Percentiles rank a stretch among this genome's conserved stretches.
Evolutionary conservation across 1,140 invertebrate species (phyloP).

Genomic region (Bombus breviceps): DNA sequence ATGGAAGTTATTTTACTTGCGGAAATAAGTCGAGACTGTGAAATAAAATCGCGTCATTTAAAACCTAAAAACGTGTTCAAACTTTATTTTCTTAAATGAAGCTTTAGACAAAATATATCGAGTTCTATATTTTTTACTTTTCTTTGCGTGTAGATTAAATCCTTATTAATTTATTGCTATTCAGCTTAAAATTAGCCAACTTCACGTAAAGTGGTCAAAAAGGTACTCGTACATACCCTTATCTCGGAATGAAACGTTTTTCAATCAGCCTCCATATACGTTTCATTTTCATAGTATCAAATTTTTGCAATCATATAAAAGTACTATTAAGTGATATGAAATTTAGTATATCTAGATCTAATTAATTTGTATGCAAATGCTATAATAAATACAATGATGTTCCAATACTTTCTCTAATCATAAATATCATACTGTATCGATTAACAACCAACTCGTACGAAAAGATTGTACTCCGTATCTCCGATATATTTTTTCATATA

Average conservation of each 20-base stretch:
- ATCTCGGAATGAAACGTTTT: background rate
- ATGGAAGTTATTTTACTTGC: background rate
- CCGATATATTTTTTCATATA: too few relatives aligned
- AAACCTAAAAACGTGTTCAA: background rate
- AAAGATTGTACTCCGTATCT: too few relatives aligned
- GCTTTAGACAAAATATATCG: background rate
- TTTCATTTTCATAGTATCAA: too few relatives aligned
- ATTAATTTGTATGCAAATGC: too few relatives aligned
- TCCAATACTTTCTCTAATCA: too few relatives aligned
- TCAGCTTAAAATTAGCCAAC: background rate
- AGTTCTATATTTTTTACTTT: background rate
- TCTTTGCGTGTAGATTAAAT: background rate
- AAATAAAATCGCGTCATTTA: background rate
- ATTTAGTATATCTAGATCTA: background rate
- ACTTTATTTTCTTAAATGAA: background rate
- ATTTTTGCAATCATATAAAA: background rate
- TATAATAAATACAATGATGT: too few relatives aligned
- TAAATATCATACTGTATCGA: too few relatives aligned
- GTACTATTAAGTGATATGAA: background rate
- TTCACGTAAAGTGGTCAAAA: background rate
- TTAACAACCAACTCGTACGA: too few relatives aligned
- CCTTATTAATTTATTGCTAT: background rate
- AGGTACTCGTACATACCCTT: too few relatives aligned
- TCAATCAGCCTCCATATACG: background rate
- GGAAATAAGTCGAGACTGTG: too few relatives aligned